Percentiles rank a stretch among this genome's conserved stretches.
phyloP scores from a whole-genome alignment of 2,888 invertebrate genomes.

The Limnephilus marmoratus region DNA sequence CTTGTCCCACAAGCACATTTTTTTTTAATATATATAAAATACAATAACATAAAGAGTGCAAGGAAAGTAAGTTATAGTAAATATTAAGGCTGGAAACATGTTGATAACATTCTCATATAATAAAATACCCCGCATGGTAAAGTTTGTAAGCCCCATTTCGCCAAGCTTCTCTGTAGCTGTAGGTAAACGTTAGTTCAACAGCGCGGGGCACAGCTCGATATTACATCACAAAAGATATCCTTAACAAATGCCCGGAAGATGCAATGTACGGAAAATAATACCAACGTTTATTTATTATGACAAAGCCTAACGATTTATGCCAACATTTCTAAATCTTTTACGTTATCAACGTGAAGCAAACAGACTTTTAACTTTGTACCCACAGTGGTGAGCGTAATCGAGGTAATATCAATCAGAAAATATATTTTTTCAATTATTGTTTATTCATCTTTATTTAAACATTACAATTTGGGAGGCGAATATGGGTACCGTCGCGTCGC shows the following conservation, averaged over 20 bases:
- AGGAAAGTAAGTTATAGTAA: background rate
- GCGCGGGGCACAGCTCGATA: constrained; percentile 33
- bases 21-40: too few species aligned
- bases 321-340: background rate
- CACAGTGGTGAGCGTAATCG: background rate
- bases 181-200: constrained; percentile 36
- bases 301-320: background rate
- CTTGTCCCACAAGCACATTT: too few species aligned
- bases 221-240: constrained; percentile 9
- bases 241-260: constrained; percentile 35
- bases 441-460: too few species aligned
- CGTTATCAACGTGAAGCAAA: background rate
- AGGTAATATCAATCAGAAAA: background rate
- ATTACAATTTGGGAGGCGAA: too few species aligned
- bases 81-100: background rate
- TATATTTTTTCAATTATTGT: too few species aligned
- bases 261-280: constrained; percentile 38
- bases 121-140: constrained; percentile 12
- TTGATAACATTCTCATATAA: background rate
- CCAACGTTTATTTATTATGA: constrained; percentile 14
- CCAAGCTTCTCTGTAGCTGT: background rate
- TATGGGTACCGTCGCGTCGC: too few species aligned
- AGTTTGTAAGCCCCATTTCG: background rate
- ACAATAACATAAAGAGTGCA: too few species aligned
- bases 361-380: background rate